Conservation (phyloP, 2,797 vertebrate genomes). For the Myoxocephalus aenaeus region DNA sequence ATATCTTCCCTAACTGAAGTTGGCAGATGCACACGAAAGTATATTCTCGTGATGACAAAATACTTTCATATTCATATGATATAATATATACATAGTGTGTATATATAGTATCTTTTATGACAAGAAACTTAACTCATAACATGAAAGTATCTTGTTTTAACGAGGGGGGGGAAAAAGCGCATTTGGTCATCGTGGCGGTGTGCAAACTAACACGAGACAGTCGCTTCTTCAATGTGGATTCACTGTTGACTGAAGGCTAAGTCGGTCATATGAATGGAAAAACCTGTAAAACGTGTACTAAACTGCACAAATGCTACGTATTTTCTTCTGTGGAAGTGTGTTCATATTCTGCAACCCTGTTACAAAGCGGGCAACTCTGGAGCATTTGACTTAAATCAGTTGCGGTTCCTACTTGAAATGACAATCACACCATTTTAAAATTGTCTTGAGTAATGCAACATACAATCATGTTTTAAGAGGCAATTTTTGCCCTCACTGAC, state of each 20-base stretch:
- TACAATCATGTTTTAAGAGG: too few relatives aligned
- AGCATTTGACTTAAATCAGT: too few relatives aligned
- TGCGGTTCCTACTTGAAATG: too few relatives aligned
- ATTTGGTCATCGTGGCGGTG: slow-evolving; percentile 20
- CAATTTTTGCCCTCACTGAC: too few relatives aligned
- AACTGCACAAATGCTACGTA: slow-evolving; percentile 12
- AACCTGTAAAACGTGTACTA: slow-evolving; percentile 54
- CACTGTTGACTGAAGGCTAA: slow-evolving; percentile 52
- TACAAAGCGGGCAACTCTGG: too few relatives aligned
- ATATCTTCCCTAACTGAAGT: not conserved
- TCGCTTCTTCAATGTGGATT: slow-evolving; percentile 15
- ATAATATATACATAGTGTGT: not conserved
- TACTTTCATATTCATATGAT: not conserved
- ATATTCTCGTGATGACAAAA: not conserved
- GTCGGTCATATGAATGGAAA: slow-evolving; percentile 36
- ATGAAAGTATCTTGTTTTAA: not conserved
- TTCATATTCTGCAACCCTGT: too few relatives aligned
- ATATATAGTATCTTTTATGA: not conserved
- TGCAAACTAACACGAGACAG: slow-evolving; percentile 39
- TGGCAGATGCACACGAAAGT: not conserved
- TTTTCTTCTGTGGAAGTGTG: too few relatives aligned
- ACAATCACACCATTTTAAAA: too few relatives aligned
- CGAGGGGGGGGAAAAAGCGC: not conserved
- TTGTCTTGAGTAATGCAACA: too few relatives aligned
- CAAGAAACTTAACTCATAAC: not conserved